Conservation (phyloP, 1,140 invertebrate genomes). For the silkworm (Bombyx mori) region DNA sequence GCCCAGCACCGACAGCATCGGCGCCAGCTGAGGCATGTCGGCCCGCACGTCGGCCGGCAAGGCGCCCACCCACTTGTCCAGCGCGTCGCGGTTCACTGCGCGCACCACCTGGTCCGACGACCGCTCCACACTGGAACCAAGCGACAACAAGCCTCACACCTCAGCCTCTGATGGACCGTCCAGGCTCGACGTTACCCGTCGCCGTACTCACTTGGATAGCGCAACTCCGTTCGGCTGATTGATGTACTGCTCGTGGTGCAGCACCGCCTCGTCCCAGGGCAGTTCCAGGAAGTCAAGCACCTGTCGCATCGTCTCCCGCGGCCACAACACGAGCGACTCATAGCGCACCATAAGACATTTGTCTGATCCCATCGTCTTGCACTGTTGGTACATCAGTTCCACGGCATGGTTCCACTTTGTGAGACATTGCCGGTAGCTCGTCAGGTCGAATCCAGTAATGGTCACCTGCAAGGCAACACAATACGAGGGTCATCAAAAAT, state of each 20-base stretch:
- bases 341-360: conserved; percentile 92
- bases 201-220: conserved; percentile 86
- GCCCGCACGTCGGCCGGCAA: conserved; percentile 91
- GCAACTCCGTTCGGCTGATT: conserved; percentile 95
- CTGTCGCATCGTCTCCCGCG: conserved; percentile 88
- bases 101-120: conserved; percentile 99
- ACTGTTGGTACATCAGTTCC: conserved; percentile 94
- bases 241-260: conserved; percentile 98
- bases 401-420: conserved; percentile 97
- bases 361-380: conserved; percentile 85
- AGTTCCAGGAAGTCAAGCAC: conserved; percentile 94
- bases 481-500: neutral
- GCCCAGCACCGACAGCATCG: conserved; percentile 91
- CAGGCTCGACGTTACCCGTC: neutral
- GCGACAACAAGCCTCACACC: neutral
- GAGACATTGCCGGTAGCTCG: conserved; percentile 93
- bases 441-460: conserved; percentile 97
- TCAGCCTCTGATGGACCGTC: neutral
- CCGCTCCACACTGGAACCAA: conserved; percentile 86
- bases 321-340: conserved; percentile 96
- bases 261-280: conserved; percentile 95
- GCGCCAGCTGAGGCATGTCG: conserved; percentile 93
- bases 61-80: conserved; percentile 96
- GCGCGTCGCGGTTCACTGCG: conserved; percentile 95
- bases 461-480: conserved; percentile 80